Evolutionary conservation across 2,113 vertebrate genomes (phyloP).

Genomic region (Panthera leo): DNA sequence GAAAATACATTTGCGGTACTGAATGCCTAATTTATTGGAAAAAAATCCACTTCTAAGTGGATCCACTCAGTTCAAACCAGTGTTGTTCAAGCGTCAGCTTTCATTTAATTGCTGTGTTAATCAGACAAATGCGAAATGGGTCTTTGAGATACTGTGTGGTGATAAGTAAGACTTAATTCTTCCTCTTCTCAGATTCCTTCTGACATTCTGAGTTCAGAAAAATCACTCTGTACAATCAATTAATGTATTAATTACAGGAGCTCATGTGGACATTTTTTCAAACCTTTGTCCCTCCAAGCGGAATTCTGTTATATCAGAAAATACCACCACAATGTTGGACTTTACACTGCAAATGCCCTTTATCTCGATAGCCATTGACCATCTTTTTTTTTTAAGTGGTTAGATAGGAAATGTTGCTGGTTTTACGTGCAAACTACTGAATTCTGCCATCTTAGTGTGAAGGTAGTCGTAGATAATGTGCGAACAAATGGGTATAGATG

Average conservation of each 20-base stretch:
- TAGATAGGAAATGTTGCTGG: not conserved
- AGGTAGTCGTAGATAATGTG: rapidly evolving
- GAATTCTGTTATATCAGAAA: not conserved
- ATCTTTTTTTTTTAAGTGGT: not conserved
- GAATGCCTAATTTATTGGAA: not conserved
- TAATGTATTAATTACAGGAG: not conserved
- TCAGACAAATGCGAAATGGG: too few relatives aligned
- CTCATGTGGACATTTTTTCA: too few relatives aligned
- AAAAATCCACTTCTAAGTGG: not conserved
- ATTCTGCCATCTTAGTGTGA: not conserved
- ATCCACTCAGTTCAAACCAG: too few relatives aligned
- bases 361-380: too few relatives aligned
- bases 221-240: not conserved
- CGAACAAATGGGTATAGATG: not conserved
- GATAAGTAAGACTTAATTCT: not conserved
- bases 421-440: not conserved
- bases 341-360: rapidly evolving
- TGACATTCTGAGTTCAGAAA: not conserved
- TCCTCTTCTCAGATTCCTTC: not conserved
- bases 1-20: not conserved
- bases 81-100: not conserved
- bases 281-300: not conserved
- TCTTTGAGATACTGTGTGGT: not conserved
- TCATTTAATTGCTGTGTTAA: not conserved
- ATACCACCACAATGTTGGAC: rapidly evolving